Evolutionary conservation across 2,888 invertebrate species (phyloP).

Genomic region (Drosophila monieri): DNA sequence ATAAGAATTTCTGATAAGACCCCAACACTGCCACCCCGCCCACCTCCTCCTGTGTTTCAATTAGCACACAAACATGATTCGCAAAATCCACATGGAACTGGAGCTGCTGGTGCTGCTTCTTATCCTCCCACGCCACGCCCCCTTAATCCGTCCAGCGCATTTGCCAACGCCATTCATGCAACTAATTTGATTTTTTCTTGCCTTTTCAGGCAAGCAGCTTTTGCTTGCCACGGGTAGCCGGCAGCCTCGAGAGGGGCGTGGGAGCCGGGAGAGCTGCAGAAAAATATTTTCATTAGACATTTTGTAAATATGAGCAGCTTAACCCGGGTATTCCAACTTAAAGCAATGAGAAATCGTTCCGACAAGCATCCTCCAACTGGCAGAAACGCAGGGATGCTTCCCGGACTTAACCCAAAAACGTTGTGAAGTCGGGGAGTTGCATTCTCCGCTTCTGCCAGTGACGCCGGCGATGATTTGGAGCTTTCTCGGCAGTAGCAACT

Average conservation of each 20-base stretch:
- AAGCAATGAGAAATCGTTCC: constrained; percentile 58
- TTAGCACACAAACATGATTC: constrained; percentile 73
- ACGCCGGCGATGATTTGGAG: constrained; percentile 23
- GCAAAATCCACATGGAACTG: constrained; percentile 26
- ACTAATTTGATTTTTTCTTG: constrained; percentile 70
- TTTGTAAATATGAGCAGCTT: constrained; percentile 76
- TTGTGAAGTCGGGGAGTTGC: background rate
- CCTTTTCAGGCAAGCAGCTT: constrained; percentile 39
- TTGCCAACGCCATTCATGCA: constrained; percentile 72
- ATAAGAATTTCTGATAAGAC: constrained; percentile 58
- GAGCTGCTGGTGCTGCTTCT: background rate
- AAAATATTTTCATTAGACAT: constrained; percentile 78
- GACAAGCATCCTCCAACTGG: constrained; percentile 9
- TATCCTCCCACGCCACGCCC: constrained; percentile 40
- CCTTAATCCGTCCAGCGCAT: constrained; percentile 68
- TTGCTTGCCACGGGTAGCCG: background rate
- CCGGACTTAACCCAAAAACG: constrained; percentile 5
- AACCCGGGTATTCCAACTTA: constrained; percentile 43
- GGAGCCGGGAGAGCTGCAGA: constrained; percentile 10
- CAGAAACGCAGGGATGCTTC: background rate
- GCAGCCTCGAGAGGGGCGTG: background rate
- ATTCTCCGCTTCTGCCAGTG: background rate
- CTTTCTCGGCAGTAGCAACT: background rate
- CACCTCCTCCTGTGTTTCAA: constrained; percentile 41
- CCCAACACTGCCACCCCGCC: background rate